A percentile compares a stretch with the other conserved stretches of the same genome.
Conservation (phyloP, 2,797 vertebrate genomes). For the Girardinus metallicus region DNA sequence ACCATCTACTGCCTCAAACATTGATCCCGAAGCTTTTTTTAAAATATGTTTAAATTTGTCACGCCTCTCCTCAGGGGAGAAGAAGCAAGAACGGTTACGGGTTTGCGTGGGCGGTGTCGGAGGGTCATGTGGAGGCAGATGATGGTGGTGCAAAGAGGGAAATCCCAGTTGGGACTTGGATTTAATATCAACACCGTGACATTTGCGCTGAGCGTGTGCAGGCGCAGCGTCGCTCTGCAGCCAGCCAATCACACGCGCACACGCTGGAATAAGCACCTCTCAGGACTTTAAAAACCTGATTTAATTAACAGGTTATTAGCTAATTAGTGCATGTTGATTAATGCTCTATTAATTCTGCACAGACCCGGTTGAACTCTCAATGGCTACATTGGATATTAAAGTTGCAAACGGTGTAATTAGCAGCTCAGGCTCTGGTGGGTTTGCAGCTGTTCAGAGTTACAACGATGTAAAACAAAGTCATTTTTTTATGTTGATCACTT, state of each 20-base stretch:
- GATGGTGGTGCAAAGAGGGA: constrained; percentile 24
- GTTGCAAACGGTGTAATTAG: constrained; percentile 76
- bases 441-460: constrained; percentile 46
- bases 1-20: constrained; percentile 60
- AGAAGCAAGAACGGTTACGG: constrained; percentile 32
- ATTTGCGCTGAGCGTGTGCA: constrained; percentile 21
- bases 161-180: constrained; percentile 26
- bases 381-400: constrained; percentile 73
- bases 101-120: constrained; percentile 24
- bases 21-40: constrained; percentile 44
- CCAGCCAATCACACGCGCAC: constrained; percentile 31
- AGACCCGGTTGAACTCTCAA: constrained; percentile 73
- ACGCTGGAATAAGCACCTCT: constrained; percentile 69
- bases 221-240: neutral
- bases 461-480: constrained; percentile 36
- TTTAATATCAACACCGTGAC: constrained; percentile 40
- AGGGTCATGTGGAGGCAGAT: constrained; percentile 15
- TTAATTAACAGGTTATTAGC: constrained; percentile 85
- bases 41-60: constrained; percentile 38
- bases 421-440: constrained; percentile 36
- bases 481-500: constrained; percentile 1
- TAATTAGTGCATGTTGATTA: constrained; percentile 83
- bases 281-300: constrained; percentile 80
- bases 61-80: constrained; percentile 49
- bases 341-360: constrained; percentile 82